Evolutionary conservation across 2,113 vertebrate genomes (phyloP).

Genomic region (Diphyllodes magnificus): DNA sequence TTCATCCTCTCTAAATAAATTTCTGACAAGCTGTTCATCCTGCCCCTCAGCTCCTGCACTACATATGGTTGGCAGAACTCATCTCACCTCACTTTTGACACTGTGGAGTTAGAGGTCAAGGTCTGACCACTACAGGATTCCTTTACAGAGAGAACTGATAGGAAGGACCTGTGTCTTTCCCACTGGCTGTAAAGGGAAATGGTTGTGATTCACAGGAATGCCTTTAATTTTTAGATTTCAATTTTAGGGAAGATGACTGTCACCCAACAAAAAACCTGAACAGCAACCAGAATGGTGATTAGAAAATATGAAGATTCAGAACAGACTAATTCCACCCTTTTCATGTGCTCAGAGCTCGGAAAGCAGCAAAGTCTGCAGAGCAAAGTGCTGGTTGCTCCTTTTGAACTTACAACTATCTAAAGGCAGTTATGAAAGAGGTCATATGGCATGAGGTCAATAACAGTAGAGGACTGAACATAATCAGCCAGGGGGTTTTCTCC

Average conservation of each 20-base stretch:
- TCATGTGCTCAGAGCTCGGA: neutral
- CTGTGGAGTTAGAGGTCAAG: neutral
- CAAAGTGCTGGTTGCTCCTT: neutral
- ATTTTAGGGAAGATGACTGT: neutral
- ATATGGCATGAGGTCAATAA: neutral
- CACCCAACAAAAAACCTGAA: neutral
- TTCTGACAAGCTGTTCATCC: neutral
- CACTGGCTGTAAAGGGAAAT: neutral
- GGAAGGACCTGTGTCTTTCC: neutral
- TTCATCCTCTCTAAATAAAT: neutral
- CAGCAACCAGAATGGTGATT: neutral
- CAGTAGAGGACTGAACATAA: neutral
- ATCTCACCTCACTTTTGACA: neutral
- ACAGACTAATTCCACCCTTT: neutral
- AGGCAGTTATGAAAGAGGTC: neutral
- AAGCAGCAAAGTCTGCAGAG: neutral
- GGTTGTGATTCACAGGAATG: neutral
- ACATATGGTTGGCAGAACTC: neutral
- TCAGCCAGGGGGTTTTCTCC: neutral
- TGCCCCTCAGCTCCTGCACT: rapidly evolving
- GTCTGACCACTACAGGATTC: neutral
- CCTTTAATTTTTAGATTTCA: neutral
- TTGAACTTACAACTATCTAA: neutral
- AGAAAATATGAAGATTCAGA: neutral
- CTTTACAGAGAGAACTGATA: neutral